A percentile compares a stretch with the other conserved stretches of the same genome.
These are phyloP conservation scores for Hippoglossus stenolepis DNA, from an alignment of 2,113 vertebrate species.

Conservation along the genomic window DNA sequence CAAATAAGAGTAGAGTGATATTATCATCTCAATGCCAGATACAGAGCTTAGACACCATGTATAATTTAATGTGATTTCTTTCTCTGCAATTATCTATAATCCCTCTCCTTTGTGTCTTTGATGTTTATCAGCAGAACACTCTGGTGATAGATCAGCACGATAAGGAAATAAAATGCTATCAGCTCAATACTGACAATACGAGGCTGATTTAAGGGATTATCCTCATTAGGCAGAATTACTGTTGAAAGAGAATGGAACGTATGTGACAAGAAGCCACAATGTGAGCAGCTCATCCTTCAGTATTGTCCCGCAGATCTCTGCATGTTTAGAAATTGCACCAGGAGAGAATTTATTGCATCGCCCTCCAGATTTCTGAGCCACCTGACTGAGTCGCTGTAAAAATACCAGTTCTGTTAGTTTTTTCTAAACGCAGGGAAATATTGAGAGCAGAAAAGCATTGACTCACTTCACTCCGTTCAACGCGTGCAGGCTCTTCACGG, in stretches of 20 bases:
- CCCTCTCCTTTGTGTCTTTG: constrained; percentile 50
- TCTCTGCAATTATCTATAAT: constrained; percentile 56
- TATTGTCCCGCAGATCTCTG: constrained; percentile 9
- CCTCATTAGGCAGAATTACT: constrained; percentile 66
- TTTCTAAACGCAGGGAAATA: not conserved
- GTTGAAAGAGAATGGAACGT: constrained; percentile 31
- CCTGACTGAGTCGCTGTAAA: not conserved
- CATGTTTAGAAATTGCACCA: not conserved
- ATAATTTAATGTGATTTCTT: constrained; percentile 59
- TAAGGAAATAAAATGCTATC: constrained; percentile 62
- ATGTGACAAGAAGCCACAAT: constrained; percentile 45
- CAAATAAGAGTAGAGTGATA: constrained; percentile 13
- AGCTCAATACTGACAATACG: constrained; percentile 54
- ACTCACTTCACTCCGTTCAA: constrained; percentile 19
- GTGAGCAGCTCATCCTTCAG: constrained; percentile 3
- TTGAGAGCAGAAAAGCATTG: constrained; percentile 29
- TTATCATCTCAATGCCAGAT: constrained; percentile 2
- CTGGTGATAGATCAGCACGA: constrained; percentile 45
- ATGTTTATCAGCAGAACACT: constrained; percentile 66
- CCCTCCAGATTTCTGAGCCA: not conserved
- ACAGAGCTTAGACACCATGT: constrained; percentile 42
- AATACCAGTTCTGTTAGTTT: not conserved
- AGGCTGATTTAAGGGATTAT: constrained; percentile 71
- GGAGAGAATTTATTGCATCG: not conserved
- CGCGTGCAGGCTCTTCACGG: constrained; percentile 1